Evolutionary conservation across 2,888 invertebrate species (phyloP).

Genomic region (Anodontia alba): DNA sequence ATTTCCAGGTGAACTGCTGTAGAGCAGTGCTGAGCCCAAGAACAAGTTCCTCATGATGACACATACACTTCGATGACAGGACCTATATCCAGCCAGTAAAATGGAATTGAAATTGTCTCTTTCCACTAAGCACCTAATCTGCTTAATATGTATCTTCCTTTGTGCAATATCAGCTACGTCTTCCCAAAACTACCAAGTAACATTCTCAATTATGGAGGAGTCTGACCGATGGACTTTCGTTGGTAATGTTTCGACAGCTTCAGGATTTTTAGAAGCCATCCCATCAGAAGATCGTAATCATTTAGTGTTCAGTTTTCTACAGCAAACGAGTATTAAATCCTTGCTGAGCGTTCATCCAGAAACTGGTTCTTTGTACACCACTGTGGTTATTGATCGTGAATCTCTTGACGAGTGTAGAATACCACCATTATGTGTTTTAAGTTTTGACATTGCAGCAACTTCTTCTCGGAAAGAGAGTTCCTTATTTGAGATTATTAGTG

Average conservation of each 20-base stretch:
- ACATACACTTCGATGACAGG: background rate
- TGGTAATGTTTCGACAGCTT: conserved; percentile 57
- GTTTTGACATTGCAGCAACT: conserved; percentile 71
- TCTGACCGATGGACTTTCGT: conserved; percentile 41
- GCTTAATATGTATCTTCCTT: background rate
- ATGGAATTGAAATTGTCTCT: background rate
- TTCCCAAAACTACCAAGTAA: conserved; percentile 50
- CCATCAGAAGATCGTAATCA: conserved; percentile 39
- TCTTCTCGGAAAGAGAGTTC: conserved; percentile 51
- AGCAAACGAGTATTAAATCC: conserved; percentile 56
- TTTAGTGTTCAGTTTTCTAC: conserved; percentile 53
- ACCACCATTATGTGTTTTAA: conserved; percentile 61
- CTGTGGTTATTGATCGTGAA: conserved; percentile 64
- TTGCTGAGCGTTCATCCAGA: conserved; percentile 59
- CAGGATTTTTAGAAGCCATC: conserved; percentile 45
- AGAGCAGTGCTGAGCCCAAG: background rate
- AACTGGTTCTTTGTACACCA: conserved; percentile 60
- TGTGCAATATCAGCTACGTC: conserved; percentile 18
- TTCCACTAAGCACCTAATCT: background rate
- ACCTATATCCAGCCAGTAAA: background rate
- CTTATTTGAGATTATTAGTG: conserved; percentile 67
- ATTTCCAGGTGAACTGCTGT: background rate
- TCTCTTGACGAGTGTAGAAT: conserved; percentile 54
- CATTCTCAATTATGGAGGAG: conserved; percentile 44
- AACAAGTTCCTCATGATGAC: background rate